These are phyloP conservation scores for Bubo scandiacus DNA, from an alignment of 2,113 vertebrate species.

Conservation along the genomic window DNA sequence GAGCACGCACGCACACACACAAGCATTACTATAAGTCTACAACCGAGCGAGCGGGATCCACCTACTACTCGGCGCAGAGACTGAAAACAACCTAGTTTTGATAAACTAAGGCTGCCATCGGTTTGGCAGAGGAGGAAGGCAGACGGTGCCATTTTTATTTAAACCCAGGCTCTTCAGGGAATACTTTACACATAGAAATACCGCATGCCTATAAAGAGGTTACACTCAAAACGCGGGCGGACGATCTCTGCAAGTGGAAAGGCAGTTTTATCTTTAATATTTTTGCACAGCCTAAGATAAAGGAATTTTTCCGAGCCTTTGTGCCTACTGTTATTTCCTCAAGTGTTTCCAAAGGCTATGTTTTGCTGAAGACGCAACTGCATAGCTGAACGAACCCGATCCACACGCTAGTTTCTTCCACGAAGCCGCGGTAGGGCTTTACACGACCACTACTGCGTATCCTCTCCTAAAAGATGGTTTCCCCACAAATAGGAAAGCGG, in stretches of 20 bases:
- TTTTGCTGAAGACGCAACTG: not conserved
- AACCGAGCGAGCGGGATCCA: not conserved
- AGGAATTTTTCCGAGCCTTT: not conserved
- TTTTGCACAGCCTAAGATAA: not conserved
- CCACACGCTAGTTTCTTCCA: not conserved
- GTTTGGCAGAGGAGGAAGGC: not conserved
- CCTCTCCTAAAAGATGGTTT: not conserved
- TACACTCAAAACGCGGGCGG: not conserved
- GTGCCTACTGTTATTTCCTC: no score
- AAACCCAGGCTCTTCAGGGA: not conserved
- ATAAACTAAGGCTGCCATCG: not conserved
- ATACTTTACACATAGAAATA: not conserved
- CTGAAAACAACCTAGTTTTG: not conserved
- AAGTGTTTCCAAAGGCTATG: not conserved
- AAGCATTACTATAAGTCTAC: slow-evolving; percentile 21
- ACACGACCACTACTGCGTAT: not conserved
- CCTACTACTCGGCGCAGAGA: not conserved
- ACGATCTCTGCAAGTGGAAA: not conserved
- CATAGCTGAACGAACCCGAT: not conserved
- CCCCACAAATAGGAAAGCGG: slow-evolving; percentile 32
- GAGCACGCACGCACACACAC: not conserved
- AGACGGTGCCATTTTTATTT: not conserved
- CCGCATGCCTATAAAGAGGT: not conserved
- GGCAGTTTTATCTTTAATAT: rapidly evolving
- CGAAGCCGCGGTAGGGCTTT: not conserved